Evolutionary conservation across 2,113 vertebrate species (phyloP).

Genomic region (Podilymbus podiceps): DNA sequence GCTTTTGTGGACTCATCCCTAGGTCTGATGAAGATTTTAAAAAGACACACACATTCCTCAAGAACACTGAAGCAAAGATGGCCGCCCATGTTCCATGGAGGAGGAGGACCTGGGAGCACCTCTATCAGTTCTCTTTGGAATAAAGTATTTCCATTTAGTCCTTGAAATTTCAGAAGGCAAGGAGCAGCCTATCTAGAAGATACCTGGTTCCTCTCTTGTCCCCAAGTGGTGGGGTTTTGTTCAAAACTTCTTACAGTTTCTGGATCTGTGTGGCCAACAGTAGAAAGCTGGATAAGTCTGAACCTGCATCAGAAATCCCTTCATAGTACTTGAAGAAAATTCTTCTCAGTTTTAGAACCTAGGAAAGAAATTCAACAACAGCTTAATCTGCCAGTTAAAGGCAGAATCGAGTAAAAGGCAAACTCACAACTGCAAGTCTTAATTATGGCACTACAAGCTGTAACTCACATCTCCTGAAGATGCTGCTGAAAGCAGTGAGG

Average conservation of each 20-base stretch:
- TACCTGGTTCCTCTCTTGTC: background rate
- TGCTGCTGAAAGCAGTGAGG: background rate
- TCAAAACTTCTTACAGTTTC: background rate
- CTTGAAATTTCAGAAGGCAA: background rate
- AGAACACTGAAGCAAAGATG: background rate
- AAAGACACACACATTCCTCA: background rate
- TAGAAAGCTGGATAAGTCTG: background rate
- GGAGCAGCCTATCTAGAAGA: background rate
- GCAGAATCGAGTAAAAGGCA: background rate
- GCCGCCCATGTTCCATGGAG: background rate
- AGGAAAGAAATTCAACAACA: background rate
- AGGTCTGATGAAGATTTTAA: background rate
- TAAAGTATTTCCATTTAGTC: background rate
- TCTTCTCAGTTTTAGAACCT: background rate
- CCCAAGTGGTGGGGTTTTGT: background rate
- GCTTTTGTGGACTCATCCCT: background rate
- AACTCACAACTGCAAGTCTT: background rate
- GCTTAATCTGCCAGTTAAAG: background rate
- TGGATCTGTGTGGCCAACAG: background rate
- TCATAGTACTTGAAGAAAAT: background rate
- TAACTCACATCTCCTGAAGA: background rate
- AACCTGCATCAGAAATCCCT: background rate
- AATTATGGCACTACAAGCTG: background rate
- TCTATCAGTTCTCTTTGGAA: background rate
- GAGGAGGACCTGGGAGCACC: background rate